Conservation (phyloP, 1,140 invertebrate species). For the Uloborus diversus region DNA sequence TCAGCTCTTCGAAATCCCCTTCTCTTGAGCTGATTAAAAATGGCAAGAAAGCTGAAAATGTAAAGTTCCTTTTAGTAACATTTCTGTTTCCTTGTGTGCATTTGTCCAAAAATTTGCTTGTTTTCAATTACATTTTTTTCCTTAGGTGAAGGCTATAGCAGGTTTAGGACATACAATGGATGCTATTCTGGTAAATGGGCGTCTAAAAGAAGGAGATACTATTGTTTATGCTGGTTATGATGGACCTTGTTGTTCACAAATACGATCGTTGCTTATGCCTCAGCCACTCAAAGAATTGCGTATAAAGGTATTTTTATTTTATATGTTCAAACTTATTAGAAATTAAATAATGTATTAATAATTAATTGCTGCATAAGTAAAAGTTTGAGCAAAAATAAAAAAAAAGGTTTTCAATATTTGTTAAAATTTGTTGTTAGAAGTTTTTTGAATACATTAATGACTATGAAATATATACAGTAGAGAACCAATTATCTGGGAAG, state of each 20-base stretch:
- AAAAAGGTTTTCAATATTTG: too few species aligned
- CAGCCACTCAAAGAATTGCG: constrained; percentile 97
- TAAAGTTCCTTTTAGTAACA: too few species aligned
- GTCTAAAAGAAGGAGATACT: constrained; percentile 89
- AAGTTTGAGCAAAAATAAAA: too few species aligned
- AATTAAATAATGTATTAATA: background rate
- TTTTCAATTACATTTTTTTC: background rate
- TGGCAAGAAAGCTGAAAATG: too few species aligned
- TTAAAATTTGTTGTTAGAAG: too few species aligned
- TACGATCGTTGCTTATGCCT: constrained; percentile 96
- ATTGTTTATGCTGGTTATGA: constrained; percentile 97
- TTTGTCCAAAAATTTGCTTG: too few species aligned
- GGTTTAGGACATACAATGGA: constrained; percentile 99
- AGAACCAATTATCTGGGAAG: too few species aligned
- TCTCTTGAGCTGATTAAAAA: background rate
- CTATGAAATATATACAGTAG: too few species aligned
- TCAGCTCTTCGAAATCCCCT: too few species aligned
- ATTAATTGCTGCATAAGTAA: background rate
- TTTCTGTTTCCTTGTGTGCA: too few species aligned
- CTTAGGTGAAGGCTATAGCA: constrained; percentile 90
- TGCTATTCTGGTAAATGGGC: constrained; percentile 97
- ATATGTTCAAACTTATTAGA: background rate
- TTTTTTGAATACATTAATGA: too few species aligned
- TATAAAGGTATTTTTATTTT: constrained; percentile 78
- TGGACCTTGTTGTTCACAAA: constrained; percentile 97